These are phyloP conservation scores for Pseudolaguvia tuberculata DNA, from an alignment of 2,113 vertebrate species.

Conservation along the genomic window DNA sequence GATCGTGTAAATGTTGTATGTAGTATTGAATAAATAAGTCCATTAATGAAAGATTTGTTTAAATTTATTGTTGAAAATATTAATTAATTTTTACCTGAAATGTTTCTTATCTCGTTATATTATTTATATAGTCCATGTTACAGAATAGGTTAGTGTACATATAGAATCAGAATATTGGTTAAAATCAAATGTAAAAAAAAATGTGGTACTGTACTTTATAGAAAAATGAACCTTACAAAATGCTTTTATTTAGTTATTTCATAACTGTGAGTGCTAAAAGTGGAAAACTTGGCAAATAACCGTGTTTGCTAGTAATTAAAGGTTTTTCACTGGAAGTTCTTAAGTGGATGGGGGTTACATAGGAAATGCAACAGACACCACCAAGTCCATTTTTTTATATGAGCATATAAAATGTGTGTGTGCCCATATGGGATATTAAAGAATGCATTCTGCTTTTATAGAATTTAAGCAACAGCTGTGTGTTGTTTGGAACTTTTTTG, in stretches of 20 bases:
- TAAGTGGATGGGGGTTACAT: conserved; percentile 31
- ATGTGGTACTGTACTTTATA: not conserved
- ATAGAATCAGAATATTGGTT: not conserved
- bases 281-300: conserved; percentile 38
- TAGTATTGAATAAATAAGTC: no score
- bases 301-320: conserved; percentile 24
- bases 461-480: conserved; percentile 53
- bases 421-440: conserved; percentile 39
- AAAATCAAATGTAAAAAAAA: not conserved
- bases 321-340: conserved; percentile 21
- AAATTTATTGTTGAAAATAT: not conserved
- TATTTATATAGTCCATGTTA: no score
- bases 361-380: conserved; percentile 45
- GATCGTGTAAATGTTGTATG: no score
- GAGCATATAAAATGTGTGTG: conserved; percentile 38
- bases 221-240: not conserved
- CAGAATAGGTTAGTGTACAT: not conserved
- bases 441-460: conserved; percentile 42
- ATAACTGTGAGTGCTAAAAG: conserved; percentile 19
- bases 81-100: no score
- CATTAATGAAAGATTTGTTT: not conserved
- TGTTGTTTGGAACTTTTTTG: conserved; percentile 54
- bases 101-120: not conserved
- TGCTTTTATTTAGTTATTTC: conserved; percentile 12
- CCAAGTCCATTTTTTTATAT: conserved; percentile 34